Base-by-base conservation (phyloP, 2,797 vertebrate genomes). In the Tadarida brasiliensis region DNA sequence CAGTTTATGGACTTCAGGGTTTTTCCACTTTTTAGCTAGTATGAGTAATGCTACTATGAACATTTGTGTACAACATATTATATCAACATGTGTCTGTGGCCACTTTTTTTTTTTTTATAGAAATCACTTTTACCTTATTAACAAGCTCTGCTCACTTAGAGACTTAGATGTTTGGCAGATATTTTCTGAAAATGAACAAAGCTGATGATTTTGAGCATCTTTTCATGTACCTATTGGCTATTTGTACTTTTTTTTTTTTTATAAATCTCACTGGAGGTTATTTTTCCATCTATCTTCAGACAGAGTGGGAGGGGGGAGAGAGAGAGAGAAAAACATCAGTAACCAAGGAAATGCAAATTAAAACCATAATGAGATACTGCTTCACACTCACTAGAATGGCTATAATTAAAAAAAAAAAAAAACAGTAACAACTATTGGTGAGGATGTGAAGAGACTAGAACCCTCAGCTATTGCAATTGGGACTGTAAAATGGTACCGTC, bases 111-210 rank as follows among this genome's bases (percentile, higher is more conserved):
- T 63, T 88, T 19, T 33, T 67, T 17, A 84, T 39, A 59, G 59
- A 68, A 57, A 90, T 59, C 39, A 59, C 20, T 84, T 83, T 88
- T 81, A 89, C 35, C 74, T 89, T 90, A 49, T 59, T 90, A 57
- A 70, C 35, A 81, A n/a, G 19, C 35, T 67, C 3, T 68, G 5
- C 9, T 88, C 28, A 82, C 35, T 80, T n/a, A 83, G 24, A 76
- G 24, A 76, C 67, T 82, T 89, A 3, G 28, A 10, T 49, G 65
- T 30, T 86, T 92, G 65, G 57, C 67, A 93, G n/a, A 49, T 9
- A 26, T 73, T 81, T 93, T 82, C 65, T 33, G 15, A 73, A 71
- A 81, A 63, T 93, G 28, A 87, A 51, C n/a, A 61, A 71, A 71
- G 54, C 33, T 90, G 54, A 85, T 85, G 20, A 35, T 91, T 49